Evolutionary conservation across 2,797 vertebrate species (phyloP).

Genomic region (Propithecus deckenii): DNA sequence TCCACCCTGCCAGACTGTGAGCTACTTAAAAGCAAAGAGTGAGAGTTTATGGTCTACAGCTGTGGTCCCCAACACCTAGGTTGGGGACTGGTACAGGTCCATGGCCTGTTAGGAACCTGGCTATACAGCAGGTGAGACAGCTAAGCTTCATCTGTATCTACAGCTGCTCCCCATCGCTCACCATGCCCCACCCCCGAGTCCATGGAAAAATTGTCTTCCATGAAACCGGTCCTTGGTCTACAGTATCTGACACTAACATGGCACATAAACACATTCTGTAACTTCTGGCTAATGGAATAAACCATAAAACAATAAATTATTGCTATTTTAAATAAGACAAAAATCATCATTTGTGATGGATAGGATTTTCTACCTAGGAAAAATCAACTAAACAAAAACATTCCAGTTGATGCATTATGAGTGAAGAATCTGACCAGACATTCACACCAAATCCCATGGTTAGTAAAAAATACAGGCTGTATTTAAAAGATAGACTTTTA

Average conservation of each 20-base stretch:
- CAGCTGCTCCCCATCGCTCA: no score
- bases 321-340: background rate
- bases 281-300: background rate
- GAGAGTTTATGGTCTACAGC: background rate
- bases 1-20: background rate
- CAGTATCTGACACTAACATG: background rate
- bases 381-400: background rate
- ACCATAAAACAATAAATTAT: background rate
- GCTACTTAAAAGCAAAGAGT: background rate
- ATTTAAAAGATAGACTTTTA: background rate
- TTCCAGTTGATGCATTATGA: background rate
- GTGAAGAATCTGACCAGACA: background rate
- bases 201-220: no score
- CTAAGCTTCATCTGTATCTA: no score
- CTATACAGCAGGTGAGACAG: no score
- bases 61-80: no score
- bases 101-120: no score
- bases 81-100: no score
- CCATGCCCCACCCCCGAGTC: no score
- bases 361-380: background rate
- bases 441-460: fast-evolving
- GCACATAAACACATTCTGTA: background rate
- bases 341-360: background rate
- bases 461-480: background rate
- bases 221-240: no score